These are phyloP conservation scores for Argyresthia albistria DNA, from an alignment of 2,888 invertebrate species.

Conservation along the genomic window DNA sequence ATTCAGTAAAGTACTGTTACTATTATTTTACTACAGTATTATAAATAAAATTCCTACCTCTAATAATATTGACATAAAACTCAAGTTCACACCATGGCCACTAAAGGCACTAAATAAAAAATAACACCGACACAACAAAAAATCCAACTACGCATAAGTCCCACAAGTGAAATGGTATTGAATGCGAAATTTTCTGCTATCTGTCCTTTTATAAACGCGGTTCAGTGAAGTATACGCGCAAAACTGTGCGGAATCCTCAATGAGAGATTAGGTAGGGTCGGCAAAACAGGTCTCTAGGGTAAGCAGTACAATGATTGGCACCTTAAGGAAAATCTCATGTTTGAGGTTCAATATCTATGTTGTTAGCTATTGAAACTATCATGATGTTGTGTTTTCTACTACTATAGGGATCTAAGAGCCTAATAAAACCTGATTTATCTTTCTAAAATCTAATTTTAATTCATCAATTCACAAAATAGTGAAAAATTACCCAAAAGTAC, in stretches of 20 bases:
- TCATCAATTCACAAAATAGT: too few species aligned
- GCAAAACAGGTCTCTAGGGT: slow-evolving; percentile 30
- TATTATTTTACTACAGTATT: neutral
- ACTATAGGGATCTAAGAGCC: too few species aligned
- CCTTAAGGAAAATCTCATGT: too few species aligned
- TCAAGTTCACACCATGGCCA: neutral
- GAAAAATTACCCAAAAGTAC: too few species aligned
- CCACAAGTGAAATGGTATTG: slow-evolving; percentile 19
- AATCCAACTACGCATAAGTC: slow-evolving; percentile 21
- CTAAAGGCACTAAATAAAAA: slow-evolving; percentile 14
- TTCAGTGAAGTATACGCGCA: slow-evolving; percentile 12
- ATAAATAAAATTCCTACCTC: neutral
- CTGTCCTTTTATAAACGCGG: slow-evolving; percentile 55
- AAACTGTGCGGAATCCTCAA: slow-evolving; percentile 40
- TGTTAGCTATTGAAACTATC: too few species aligned
- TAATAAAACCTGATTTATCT: too few species aligned
- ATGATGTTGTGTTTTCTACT: too few species aligned
- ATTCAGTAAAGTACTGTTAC: neutral
- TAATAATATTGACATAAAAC: neutral
- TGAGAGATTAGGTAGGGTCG: slow-evolving; percentile 37
- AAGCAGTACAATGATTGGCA: too few species aligned
- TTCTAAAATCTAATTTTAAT: too few species aligned
- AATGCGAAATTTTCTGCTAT: slow-evolving; percentile 40
- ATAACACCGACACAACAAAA: slow-evolving; percentile 15
- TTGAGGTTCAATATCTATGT: too few species aligned